These are phyloP conservation scores for Ctenicera cuprea DNA, from an alignment of 2,888 invertebrate genomes.

Conservation along the genomic window DNA sequence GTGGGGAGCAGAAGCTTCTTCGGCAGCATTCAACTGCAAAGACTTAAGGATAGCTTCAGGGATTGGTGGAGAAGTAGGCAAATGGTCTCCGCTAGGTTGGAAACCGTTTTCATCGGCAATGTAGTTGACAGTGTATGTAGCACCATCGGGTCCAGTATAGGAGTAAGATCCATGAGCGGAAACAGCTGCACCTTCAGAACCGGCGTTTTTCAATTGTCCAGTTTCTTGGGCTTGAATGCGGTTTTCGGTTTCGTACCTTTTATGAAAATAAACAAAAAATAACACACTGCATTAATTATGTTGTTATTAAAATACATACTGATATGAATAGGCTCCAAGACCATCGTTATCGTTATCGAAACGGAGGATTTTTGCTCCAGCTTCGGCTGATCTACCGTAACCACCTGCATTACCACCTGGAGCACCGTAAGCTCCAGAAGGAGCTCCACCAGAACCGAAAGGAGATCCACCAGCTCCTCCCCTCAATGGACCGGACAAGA, in stretches of 20 bases:
- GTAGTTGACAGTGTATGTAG: conserved; percentile 72
- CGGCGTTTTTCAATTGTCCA: conserved; percentile 82
- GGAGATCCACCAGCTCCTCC: conserved; percentile 72
- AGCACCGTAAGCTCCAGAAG: conserved; percentile 40
- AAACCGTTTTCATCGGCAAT: conserved; percentile 74
- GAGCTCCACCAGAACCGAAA: no score
- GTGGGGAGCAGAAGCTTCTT: conserved; percentile 42
- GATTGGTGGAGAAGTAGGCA: conserved; percentile 77
- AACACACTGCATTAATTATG: conserved; percentile 46
- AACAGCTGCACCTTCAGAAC: conserved; percentile 77
- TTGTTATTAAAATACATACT: conserved; percentile 66
- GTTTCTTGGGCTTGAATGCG: conserved; percentile 84
- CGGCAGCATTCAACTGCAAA: conserved; percentile 71
- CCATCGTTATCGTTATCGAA: conserved; percentile 70
- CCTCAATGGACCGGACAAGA: conserved; percentile 62
- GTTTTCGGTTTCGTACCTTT: conserved; percentile 85
- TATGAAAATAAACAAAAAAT: conserved; percentile 58
- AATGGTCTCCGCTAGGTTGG: conserved; percentile 73
- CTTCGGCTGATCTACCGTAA: conserved; percentile 61
- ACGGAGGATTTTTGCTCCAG: conserved; percentile 68
- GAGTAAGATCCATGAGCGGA: conserved; percentile 73
- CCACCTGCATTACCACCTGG: conserved; percentile 52
- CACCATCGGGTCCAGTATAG: conserved; percentile 74
- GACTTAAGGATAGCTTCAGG: conserved; percentile 76
- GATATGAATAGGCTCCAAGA: conserved; percentile 73